phyloP scores from a whole-genome alignment of 2,797 vertebrate species.

The Pogonophryne albipinna region DNA sequence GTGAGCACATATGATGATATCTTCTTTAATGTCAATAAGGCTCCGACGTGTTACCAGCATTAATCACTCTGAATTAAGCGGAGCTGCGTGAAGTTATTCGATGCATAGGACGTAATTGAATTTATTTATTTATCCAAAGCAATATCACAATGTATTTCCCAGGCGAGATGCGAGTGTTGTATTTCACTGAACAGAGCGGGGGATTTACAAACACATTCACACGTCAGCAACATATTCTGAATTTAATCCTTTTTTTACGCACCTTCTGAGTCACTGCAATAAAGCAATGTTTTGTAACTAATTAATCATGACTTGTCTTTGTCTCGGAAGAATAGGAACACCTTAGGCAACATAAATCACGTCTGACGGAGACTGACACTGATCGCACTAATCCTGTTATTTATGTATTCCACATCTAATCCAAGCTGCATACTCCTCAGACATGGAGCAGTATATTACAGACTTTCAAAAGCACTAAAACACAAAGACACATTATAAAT shows the following conservation, averaged over 20 bases:
- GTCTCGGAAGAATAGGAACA: slow-evolving; percentile 65
- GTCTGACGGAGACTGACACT: slow-evolving; percentile 64
- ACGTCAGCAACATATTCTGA: slow-evolving; percentile 42
- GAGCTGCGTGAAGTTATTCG: slow-evolving; percentile 43
- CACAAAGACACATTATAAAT: slow-evolving; percentile 10
- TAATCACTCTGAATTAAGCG: slow-evolving; percentile 68
- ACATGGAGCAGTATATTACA: slow-evolving; percentile 20
- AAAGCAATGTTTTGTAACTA: slow-evolving; percentile 60
- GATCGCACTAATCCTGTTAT: slow-evolving; percentile 71
- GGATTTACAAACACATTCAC: slow-evolving; percentile 55
- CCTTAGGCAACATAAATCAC: slow-evolving; percentile 63
- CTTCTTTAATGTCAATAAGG: slow-evolving; percentile 71
- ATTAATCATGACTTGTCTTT: slow-evolving; percentile 72
- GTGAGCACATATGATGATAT: slow-evolving; percentile 55
- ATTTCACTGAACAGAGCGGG: slow-evolving; percentile 49
- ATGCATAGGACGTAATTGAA: slow-evolving; percentile 70
- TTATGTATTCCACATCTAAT: slow-evolving; percentile 61
- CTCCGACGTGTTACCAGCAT: slow-evolving; percentile 46
- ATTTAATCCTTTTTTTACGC: slow-evolving; percentile 37
- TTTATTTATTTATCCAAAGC: slow-evolving; percentile 75
- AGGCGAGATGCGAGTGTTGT: slow-evolving; percentile 58
- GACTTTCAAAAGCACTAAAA: slow-evolving; percentile 14
- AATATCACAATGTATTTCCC: slow-evolving; percentile 74
- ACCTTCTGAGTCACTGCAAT: slow-evolving; percentile 39
- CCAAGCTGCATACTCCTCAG: slow-evolving; percentile 33